phyloP scores from a whole-genome alignment of 2,888 invertebrate species.

The Lordiphosa fenestrarum region DNA sequence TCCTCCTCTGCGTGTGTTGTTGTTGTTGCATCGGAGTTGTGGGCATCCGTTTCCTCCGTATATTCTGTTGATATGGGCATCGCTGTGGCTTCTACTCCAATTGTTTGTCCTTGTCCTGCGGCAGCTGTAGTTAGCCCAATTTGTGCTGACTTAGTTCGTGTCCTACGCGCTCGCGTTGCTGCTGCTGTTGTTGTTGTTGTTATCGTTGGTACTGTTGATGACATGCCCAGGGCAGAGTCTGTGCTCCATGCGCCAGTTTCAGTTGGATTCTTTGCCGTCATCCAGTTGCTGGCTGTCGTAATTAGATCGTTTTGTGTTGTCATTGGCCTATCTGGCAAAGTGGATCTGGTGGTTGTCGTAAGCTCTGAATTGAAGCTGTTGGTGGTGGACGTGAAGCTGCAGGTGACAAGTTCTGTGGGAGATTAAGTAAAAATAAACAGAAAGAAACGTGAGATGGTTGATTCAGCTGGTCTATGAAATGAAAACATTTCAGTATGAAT shows the following conservation, averaged over 20 bases:
- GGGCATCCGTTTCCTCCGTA: conserved; percentile 63
- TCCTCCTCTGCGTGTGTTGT: background rate
- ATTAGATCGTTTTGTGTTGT: conserved; percentile 72
- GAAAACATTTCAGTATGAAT: conserved; percentile 1
- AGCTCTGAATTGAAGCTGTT: conserved; percentile 24
- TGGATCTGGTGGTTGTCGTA: conserved; percentile 61
- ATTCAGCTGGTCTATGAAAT: background rate
- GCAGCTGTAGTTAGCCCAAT: conserved; percentile 60
- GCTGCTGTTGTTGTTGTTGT: conserved; percentile 15
- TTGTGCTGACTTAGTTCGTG: conserved; percentile 57
- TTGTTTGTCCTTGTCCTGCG: conserved; percentile 28
- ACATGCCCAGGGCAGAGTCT: conserved; percentile 46
- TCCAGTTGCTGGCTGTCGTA: conserved; percentile 58
- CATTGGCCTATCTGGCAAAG: conserved; percentile 67
- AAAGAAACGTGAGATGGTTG: background rate
- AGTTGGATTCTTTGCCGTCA: conserved; percentile 47
- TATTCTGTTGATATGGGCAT: conserved; percentile 65
- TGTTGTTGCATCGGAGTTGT: conserved; percentile 55
- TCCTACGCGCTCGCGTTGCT: conserved; percentile 10
- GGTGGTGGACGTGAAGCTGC: conserved; percentile 40
- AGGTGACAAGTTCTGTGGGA: conserved; percentile 62
- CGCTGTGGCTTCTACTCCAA: conserved; percentile 24
- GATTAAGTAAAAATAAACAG: conserved; percentile 20
- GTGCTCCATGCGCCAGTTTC: conserved; percentile 23
- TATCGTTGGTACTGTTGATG: conserved; percentile 54